Conservation (phyloP, 1,140 invertebrate species). For the Glomeris maerens region DNA sequence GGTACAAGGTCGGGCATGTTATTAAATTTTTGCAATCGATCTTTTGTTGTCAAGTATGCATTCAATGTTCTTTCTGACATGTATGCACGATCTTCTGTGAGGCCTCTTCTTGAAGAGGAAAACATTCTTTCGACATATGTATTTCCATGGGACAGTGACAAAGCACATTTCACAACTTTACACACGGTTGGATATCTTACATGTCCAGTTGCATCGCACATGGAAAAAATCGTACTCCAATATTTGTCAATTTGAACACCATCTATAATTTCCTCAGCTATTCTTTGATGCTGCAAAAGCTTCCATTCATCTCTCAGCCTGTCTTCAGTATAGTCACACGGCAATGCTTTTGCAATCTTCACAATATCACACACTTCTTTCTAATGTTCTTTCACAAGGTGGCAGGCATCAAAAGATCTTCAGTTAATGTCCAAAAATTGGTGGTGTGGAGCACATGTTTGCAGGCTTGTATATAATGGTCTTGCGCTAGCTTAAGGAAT, state of each 20-base stretch:
- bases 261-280: constrained; percentile 10
- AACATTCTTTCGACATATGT: constrained; percentile 18
- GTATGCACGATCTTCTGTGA: constrained; percentile 12
- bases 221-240: constrained; percentile 15
- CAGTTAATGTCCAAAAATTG: neutral
- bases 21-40: neutral
- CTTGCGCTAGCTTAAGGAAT: too few species aligned
- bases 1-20: neutral
- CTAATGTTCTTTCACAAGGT: neutral
- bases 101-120: constrained; percentile 14
- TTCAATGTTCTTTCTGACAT: neutral
- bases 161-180: constrained; percentile 12
- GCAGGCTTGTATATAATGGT: too few species aligned
- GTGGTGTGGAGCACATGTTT: too few species aligned
- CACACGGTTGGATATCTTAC: constrained; percentile 9
- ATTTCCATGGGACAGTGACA: constrained; percentile 19
- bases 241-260: constrained; percentile 16
- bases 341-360: too few species aligned
- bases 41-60: neutral
- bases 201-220: constrained; percentile 5
- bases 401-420: neutral
- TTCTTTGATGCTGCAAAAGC: constrained; percentile 9
- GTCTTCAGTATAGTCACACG: neutral
- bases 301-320: constrained; percentile 18
- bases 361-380: neutral